Evolutionary conservation across 1,140 invertebrate genomes (phyloP).

Genomic region (Hyles vespertilio): DNA sequence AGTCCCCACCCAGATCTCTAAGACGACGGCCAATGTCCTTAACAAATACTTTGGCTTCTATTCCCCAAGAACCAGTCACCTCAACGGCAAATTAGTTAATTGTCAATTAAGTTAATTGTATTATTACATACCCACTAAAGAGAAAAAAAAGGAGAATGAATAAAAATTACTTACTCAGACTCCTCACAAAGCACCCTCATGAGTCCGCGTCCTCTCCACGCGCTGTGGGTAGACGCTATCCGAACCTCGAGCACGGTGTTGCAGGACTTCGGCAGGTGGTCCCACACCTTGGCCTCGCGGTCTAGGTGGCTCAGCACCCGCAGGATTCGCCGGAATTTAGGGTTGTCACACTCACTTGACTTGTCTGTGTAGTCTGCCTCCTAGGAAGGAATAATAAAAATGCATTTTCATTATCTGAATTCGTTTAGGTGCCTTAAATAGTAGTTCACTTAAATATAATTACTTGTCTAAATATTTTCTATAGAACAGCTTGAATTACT

Average conservation of each 20-base stretch:
- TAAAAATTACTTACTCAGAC: slow-evolving; percentile 75
- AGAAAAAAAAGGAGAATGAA: no score
- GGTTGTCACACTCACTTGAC: slow-evolving; percentile 72
- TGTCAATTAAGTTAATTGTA: not conserved
- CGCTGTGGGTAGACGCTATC: slow-evolving; percentile 80
- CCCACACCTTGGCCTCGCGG: slow-evolving; percentile 75
- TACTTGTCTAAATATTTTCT: no score
- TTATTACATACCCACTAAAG: no score
- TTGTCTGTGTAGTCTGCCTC: slow-evolving; percentile 58
- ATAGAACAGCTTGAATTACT: no score
- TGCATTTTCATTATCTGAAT: slow-evolving; percentile 22
- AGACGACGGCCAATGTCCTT: no score
- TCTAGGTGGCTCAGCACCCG: slow-evolving; percentile 78
- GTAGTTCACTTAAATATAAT: no score
- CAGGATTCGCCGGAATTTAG: slow-evolving; percentile 80
- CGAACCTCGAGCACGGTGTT: slow-evolving; percentile 78
- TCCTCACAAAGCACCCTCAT: slow-evolving; percentile 79
- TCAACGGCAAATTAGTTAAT: no score
- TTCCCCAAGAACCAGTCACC: no score
- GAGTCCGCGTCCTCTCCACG: slow-evolving; percentile 80
- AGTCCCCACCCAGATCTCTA: no score
- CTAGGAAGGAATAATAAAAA: slow-evolving; percentile 24
- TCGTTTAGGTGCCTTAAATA: no score
- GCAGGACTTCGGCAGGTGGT: slow-evolving; percentile 73
- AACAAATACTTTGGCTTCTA: no score